These are phyloP conservation scores for Podarcis cretensis DNA, from an alignment of 2,113 vertebrate genomes.

Conservation along the genomic window DNA sequence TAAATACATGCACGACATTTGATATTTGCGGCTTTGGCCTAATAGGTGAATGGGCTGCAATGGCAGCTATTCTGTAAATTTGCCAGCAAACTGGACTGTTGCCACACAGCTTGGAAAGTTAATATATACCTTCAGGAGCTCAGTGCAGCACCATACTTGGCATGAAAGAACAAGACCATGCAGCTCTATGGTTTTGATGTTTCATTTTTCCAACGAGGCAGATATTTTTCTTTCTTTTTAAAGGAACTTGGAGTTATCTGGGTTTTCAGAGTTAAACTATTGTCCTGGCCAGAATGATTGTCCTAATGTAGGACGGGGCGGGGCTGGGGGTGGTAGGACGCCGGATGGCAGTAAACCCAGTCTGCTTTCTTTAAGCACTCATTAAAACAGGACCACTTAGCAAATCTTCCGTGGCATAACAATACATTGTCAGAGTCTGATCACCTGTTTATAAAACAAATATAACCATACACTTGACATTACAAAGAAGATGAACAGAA, in stretches of 20 bases:
- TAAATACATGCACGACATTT: background rate
- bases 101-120: background rate
- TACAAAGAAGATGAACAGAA: background rate
- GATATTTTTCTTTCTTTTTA: background rate
- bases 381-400: background rate
- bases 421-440: background rate
- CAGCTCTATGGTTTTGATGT: background rate
- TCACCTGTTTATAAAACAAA: background rate
- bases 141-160: rapidly evolving
- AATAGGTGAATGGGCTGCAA: background rate
- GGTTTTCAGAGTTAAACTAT: background rate
- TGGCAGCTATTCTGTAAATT: background rate
- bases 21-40: background rate
- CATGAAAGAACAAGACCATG: background rate
- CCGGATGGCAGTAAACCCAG: background rate
- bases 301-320: too few species aligned
- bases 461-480: background rate
- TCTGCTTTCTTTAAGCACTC: background rate
- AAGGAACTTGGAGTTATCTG: background rate
- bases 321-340: too few species aligned
- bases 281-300: background rate
- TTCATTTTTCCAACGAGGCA: background rate
- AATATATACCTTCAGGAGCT: background rate
- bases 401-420: background rate
- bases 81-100: background rate